phyloP scores from a whole-genome alignment of 2,797 vertebrate species.

The Molossus alvarezi region DNA sequence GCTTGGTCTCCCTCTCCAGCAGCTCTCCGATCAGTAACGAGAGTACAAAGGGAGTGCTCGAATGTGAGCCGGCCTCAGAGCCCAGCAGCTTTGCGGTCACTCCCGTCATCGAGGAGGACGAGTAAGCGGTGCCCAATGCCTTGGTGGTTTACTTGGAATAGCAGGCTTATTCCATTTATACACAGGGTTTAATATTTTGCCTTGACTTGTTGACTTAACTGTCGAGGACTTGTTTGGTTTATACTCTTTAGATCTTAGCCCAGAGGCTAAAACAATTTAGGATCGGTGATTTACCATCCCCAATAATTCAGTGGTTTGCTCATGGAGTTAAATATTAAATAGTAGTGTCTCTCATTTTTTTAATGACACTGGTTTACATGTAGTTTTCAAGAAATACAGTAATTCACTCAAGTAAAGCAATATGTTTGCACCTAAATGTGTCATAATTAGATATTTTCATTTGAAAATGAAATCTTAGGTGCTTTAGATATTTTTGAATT shows the following conservation, averaged over 20 bases:
- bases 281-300: constrained; percentile 12
- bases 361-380: constrained; percentile 63
- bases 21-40: constrained; percentile 90
- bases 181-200: constrained; percentile 84
- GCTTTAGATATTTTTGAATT: constrained; percentile 58
- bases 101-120: constrained; percentile 89
- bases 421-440: constrained; percentile 63
- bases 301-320: constrained; percentile 70
- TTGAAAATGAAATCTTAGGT: constrained; percentile 84
- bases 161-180: constrained; percentile 66
- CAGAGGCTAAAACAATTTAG: constrained; percentile 72
- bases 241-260: constrained; percentile 72
- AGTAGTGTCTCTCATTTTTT: neutral
- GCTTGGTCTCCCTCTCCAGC: constrained; percentile 92
- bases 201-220: constrained; percentile 60
- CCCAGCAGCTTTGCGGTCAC: constrained; percentile 90
- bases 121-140: constrained; percentile 84
- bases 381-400: constrained; percentile 67
- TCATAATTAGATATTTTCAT: constrained; percentile 66
- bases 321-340: constrained; percentile 56
- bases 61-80: constrained; percentile 91
- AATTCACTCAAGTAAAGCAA: constrained; percentile 64
- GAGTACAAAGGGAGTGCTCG: constrained; percentile 90
- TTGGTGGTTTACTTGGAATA: neutral
- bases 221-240: constrained; percentile 82